Evolutionary conservation across 2,113 vertebrate species (phyloP).

Genomic region (Alouatta palliata): DNA sequence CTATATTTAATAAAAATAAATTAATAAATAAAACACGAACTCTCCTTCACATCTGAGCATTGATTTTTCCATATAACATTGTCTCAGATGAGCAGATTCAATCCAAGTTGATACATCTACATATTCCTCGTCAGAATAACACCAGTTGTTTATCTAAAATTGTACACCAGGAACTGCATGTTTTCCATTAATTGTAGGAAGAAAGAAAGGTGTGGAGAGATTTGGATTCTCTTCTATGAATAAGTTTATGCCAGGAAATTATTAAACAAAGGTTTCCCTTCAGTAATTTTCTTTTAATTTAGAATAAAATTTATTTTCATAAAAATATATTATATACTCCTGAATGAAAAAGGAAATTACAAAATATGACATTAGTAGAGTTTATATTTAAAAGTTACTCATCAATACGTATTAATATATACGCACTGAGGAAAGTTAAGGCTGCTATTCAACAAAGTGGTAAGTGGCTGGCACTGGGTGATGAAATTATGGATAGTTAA

Average conservation of each 20-base stretch:
- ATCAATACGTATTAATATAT: not conserved
- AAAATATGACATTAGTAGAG: not conserved
- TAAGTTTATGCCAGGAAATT: conserved; percentile 7
- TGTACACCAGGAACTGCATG: not conserved
- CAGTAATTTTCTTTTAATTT: not conserved
- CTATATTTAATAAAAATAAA: conserved; percentile 13
- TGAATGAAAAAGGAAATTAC: not conserved
- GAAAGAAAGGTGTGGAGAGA: not conserved
- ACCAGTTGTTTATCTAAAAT: not conserved
- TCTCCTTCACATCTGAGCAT: not conserved
- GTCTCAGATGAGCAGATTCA: not conserved
- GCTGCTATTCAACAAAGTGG: not conserved
- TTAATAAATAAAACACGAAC: not conserved
- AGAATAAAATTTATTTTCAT: not conserved
- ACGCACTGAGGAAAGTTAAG: not conserved
- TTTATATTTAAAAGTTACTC: not conserved
- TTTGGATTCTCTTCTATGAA: not conserved
- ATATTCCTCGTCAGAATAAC: not conserved
- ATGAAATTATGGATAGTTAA: not conserved
- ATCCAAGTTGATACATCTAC: not conserved
- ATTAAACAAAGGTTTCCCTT: not conserved
- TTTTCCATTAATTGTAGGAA: conserved; percentile 19
- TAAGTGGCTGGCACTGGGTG: not conserved
- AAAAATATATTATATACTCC: not conserved
- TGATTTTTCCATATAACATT: conserved; percentile 3